phyloP scores from a whole-genome alignment of 1,140 invertebrate genomes.

The Cydia splendana region DNA sequence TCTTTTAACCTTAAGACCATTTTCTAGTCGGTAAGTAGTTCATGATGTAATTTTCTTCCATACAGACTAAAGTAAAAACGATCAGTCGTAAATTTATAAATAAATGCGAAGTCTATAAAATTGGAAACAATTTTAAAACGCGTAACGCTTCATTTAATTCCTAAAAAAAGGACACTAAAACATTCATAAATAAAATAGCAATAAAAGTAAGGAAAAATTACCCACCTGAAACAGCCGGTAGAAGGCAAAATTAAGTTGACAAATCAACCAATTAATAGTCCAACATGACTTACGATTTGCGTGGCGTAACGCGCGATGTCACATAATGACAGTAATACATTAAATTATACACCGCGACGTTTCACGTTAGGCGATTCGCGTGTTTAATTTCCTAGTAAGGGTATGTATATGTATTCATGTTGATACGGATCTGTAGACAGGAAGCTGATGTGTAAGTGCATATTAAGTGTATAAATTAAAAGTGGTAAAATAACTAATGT shows the following conservation, averaged over 20 bases:
- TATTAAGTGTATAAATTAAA: neutral
- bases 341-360: neutral
- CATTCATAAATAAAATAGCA: neutral
- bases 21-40: too few relatives aligned
- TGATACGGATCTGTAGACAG: conserved; percentile 1
- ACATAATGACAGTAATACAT: neutral
- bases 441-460: neutral
- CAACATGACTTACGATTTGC: neutral
- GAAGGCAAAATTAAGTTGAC: neutral
- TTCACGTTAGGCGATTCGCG: neutral
- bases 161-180: too few relatives aligned
- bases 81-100: too few relatives aligned
- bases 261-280: neutral
- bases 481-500: neutral
- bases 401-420: neutral
- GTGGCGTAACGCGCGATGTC: conserved; percentile 2
- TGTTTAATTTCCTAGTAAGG: neutral
- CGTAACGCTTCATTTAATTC: too few relatives aligned
- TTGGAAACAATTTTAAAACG: too few relatives aligned
- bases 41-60: too few relatives aligned
- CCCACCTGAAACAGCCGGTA: neutral
- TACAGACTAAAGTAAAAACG: too few relatives aligned
- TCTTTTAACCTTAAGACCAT: too few relatives aligned
- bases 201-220: neutral
- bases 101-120: too few relatives aligned